Percentiles rank a stretch among this genome's conserved stretches.
phyloP scores from a whole-genome alignment of 2,888 invertebrate species.

The Dysmachus trigonus region DNA sequence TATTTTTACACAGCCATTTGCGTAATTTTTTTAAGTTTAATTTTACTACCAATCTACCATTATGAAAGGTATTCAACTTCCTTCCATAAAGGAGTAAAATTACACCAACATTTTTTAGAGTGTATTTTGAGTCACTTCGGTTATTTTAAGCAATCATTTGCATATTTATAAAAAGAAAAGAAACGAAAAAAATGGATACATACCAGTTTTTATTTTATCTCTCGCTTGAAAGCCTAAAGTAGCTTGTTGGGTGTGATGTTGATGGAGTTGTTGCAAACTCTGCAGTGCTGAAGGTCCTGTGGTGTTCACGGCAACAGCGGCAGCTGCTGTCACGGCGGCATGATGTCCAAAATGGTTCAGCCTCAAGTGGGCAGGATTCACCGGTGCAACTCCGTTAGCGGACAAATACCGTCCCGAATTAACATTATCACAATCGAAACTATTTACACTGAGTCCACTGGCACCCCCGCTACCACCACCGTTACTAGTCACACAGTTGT shows the following conservation, averaged over 20 bases:
- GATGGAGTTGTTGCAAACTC: conserved; percentile 63
- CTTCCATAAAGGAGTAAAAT: no score
- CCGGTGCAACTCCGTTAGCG: conserved; percentile 23
- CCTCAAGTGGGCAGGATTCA: conserved; percentile 50
- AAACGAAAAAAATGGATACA: not conserved
- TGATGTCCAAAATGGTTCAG: conserved; percentile 52
- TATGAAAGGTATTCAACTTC: no score
- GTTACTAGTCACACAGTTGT: conserved; percentile 19
- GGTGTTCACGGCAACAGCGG: conserved; percentile 54
- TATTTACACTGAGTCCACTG: conserved; percentile 52
- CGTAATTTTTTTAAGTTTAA: no score
- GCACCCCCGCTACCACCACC: conserved; percentile 30
- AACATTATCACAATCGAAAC: conserved; percentile 59
- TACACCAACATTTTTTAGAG: no score
- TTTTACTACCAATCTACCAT: no score
- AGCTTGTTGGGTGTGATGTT: conserved; percentile 62
- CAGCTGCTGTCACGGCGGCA: conserved; percentile 55
- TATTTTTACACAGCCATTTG: no score
- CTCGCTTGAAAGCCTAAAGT: conserved; percentile 57
- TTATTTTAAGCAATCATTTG: not conserved
- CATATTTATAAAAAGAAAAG: no score
- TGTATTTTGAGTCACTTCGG: no score
- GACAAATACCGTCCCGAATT: conserved; percentile 52
- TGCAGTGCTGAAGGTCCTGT: conserved; percentile 61
- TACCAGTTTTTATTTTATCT: conserved; percentile 57